Base-by-base conservation (phyloP, 1,140 invertebrate genomes). In the Zelostemma sp. region DNA sequence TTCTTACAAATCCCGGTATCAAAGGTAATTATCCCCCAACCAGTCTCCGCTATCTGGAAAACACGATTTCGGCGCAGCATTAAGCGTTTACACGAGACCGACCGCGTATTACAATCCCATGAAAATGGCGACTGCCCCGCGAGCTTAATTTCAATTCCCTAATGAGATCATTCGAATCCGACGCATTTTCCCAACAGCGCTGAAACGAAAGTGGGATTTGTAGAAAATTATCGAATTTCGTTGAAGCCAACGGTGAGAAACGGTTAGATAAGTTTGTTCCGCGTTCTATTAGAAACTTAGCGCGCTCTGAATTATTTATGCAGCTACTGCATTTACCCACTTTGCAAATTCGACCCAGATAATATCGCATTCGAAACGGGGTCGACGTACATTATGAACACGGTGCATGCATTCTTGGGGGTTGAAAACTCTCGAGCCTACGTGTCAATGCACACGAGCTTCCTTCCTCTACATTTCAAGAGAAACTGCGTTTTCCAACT, bases 341-440 rank as follows among this genome's bases (percentile, higher is more conserved):
- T 71, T 71, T 62, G 67, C 49, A 66, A 71, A 61, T 71, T 71
- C 68, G 64, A 63, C 62, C 68, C 67, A 70, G 67, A 70, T 70
- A 68, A 65, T 45, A 61, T 53, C 64, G 60, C 64, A 61, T 70
- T 51, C 61, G 61, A 65, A 70, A 70, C 47, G 56, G 61, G 67
- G 67, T 70, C 67, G 57, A 57, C 67, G 53, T 70, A 55, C 53
- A 70, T 65, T 70, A 70, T 61, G 57, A 70, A 65, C 67, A 48
- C 61, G 31, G 67, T 41, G 60, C 41, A 46, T 61, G 58, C 56
- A 55, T 64, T 61, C 53, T 57, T 41, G 35, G 43, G 67, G 57
- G 57, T 45, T n/a, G 46, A 33, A 50, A 49, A 49, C 51, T 69
- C 46, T n/a, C n/a, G n/a, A 11, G 11, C 28, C 28, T 38, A 38